Percentiles rank a stretch among this genome's conserved stretches.
phyloP scores from a whole-genome alignment of 2,113 vertebrate species.

The Nerophis ophidion region DNA sequence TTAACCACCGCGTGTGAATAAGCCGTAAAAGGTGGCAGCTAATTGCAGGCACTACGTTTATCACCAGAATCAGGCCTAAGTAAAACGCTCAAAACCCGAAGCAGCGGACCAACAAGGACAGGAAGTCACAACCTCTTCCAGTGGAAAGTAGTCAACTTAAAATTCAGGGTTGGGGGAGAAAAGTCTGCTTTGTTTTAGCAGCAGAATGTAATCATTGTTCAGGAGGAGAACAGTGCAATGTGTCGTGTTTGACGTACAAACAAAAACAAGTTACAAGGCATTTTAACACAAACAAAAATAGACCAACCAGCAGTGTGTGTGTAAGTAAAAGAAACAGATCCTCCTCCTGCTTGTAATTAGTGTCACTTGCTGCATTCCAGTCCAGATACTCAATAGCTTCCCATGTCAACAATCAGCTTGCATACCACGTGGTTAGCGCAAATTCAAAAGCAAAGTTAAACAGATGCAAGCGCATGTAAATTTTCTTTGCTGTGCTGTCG shows the following conservation, averaged over 20 bases:
- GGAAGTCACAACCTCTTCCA: slow-evolving; percentile 13
- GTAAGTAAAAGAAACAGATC: slow-evolving; percentile 2
- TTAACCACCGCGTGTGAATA: slow-evolving; percentile 17
- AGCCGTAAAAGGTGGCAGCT: slow-evolving; percentile 16
- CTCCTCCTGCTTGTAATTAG: slow-evolving; percentile 50
- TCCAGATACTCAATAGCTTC: slow-evolving; percentile 23
- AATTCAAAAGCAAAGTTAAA: slow-evolving; percentile 45
- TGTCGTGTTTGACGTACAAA: slow-evolving; percentile 16
- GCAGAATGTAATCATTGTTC: neutral
- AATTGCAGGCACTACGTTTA: slow-evolving; percentile 17
- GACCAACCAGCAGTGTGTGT: slow-evolving; percentile 13
- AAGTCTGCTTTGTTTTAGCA: slow-evolving; percentile 10
- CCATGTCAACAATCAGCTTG: slow-evolving; percentile 15
- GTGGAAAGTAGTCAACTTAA: slow-evolving; percentile 10
- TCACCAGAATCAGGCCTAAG: slow-evolving; percentile 28
- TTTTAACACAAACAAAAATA: neutral
- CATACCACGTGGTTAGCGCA: slow-evolving; percentile 35
- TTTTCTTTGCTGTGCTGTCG: slow-evolving; percentile 24
- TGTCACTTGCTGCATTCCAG: slow-evolving; percentile 64
- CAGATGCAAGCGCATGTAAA: slow-evolving; percentile 44
- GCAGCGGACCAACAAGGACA: slow-evolving; percentile 11
- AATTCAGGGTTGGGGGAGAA: neutral
- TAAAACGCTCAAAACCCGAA: neutral
- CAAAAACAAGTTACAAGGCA: neutral
- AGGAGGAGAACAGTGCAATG: slow-evolving; percentile 15